Base-by-base conservation (phyloP, 1,140 invertebrate genomes). In the Wasmannia auropunctata region DNA sequence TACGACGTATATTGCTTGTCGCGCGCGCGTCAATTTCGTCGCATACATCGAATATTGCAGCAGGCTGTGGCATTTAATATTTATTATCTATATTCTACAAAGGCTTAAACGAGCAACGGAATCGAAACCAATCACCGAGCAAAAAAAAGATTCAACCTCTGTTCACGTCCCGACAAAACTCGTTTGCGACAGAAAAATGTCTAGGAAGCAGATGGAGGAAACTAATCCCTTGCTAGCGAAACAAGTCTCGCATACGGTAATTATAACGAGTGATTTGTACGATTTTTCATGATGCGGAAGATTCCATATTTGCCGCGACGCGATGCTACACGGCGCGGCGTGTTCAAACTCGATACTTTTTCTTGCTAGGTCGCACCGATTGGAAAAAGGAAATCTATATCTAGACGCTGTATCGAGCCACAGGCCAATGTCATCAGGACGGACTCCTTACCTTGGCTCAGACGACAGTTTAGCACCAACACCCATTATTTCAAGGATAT, bases 401-500 rank as follows among this genome's bases (percentile, higher is more conserved):
- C 92, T 1, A 92, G 86, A 65, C 89, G 92, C 69, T 88, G 92
- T 49, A 58, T 88, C 16, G 89, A 87, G 7, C 28, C 92, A 0
- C 88, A 79, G 0, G 83, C 87, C 16, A 89, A 85, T 6, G 91
- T 93, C 11, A 88, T 94, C 1, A 91, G 93, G 46, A 93, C 93
- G 3, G 93, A 94, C 16, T 93, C 94, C 0, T 77, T 93, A 6
- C 95, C 95, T 0, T 97, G 96, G 96, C 91, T 97, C 1, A 96
- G 96, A 88, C 95, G 96, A 87, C 96, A 96, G 87, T 95, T 96
- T 67, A 96, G 96, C 74, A 95, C 96, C 0, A 96, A 94, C 92
- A 96, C 93, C n/a, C 96, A 97, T 89, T 97, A 97, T 90, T 96
- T 98, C 58, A 97, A 97, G 91, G 96, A 98, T 91, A 96, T 98